Percentiles rank a stretch among this genome's conserved stretches.
These are phyloP conservation scores for Myiopsitta monachus DNA, from an alignment of 2,113 vertebrate species.

Conservation along the genomic window DNA sequence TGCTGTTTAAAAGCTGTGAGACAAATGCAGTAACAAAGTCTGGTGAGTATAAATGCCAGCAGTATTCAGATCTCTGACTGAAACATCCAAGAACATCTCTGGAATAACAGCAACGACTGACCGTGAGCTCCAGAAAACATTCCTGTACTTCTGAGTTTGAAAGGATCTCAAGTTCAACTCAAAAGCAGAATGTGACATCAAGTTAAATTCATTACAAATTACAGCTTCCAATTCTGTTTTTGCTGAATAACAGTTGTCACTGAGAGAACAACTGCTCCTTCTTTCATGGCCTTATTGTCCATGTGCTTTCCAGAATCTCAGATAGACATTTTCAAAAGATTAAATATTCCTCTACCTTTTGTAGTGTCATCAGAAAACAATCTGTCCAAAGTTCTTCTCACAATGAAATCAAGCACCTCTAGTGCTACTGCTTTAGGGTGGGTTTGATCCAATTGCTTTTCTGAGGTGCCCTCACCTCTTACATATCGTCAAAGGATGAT, in stretches of 20 bases:
- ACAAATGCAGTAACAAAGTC: slow-evolving; percentile 74
- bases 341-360: background rate
- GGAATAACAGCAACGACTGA: background rate
- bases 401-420: background rate
- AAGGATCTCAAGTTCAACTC: background rate
- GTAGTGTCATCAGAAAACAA: background rate
- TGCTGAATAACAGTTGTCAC: background rate
- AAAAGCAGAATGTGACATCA: background rate
- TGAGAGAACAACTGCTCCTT: background rate
- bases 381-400: background rate
- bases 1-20: slow-evolving; percentile 74
- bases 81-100: slow-evolving; percentile 25
- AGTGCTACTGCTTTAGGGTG: background rate
- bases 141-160: background rate
- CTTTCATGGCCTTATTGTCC: background rate
- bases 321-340: background rate
- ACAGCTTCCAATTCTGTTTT: background rate
- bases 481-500: rapidly evolving
- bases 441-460: rapidly evolving
- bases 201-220: background rate
- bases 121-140: background rate
- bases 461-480: background rate
- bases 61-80: slow-evolving; percentile 39
- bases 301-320: background rate
- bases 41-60: slow-evolving; percentile 68